Conservation (phyloP, 2,797 vertebrate species). For the Novumbra hubbsi region DNA sequence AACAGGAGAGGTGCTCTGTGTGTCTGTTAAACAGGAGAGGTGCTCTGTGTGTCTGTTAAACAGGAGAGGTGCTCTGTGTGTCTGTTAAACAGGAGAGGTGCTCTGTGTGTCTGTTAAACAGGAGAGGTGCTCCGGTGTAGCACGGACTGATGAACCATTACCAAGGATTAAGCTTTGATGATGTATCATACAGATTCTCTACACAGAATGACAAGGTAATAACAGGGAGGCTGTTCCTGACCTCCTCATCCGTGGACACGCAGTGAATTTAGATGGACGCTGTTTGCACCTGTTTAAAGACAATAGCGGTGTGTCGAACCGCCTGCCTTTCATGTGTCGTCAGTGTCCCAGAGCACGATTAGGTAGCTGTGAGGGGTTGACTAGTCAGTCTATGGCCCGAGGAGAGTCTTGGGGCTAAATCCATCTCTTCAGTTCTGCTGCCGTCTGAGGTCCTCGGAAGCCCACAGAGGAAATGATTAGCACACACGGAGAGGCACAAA, state of each 20-base stretch:
- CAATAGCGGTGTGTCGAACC: slow-evolving; percentile 64
- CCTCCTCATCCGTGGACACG: slow-evolving; percentile 10
- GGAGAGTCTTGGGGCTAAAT: slow-evolving; percentile 85
- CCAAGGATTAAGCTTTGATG: too few species aligned
- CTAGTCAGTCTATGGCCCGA: slow-evolving; percentile 79
- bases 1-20: too few species aligned
- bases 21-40: too few species aligned
- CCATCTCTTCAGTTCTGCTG: slow-evolving; percentile 73
- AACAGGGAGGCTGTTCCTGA: slow-evolving; percentile 22
- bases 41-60: background rate
- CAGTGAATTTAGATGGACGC: slow-evolving; percentile 26
- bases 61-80: slow-evolving; percentile 1
- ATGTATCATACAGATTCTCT: too few species aligned
- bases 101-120: background rate
- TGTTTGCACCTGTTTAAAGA: slow-evolving; percentile 48
- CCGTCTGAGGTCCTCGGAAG: slow-evolving; percentile 65
- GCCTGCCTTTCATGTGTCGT: slow-evolving; percentile 77
- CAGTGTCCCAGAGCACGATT: slow-evolving; percentile 82
- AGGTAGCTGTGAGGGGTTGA: slow-evolving; percentile 82
- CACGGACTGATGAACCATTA: slow-evolving; percentile 4
- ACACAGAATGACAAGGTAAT: slow-evolving; percentile 21
- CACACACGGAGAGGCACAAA: slow-evolving; percentile 70
- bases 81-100: too few species aligned
- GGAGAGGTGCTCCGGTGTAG: slow-evolving; percentile 6
- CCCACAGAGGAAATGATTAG: slow-evolving; percentile 74